These are phyloP conservation scores for Henricia sp. DNA, from an alignment of 53 echinoderm and acorn worm species.

Conservation along the genomic window DNA sequence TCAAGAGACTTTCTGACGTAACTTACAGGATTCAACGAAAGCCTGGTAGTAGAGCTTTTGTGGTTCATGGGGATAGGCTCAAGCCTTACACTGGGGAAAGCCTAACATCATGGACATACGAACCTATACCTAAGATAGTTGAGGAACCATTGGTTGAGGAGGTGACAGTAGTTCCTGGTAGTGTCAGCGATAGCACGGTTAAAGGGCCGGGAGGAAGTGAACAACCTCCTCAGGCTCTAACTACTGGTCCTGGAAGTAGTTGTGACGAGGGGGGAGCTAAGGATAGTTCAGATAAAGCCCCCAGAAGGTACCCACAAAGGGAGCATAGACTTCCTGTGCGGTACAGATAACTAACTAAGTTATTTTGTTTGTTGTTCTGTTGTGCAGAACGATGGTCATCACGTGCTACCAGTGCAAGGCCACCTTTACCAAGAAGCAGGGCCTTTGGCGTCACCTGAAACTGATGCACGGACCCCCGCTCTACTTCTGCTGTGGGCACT, in stretches of 20 bases:
- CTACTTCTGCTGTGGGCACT: neutral
- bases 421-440: constrained; percentile 1
- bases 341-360: neutral
- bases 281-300: neutral
- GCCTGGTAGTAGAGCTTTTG: constrained; percentile 9
- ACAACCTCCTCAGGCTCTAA: neutral
- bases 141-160: neutral
- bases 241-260: neutral
- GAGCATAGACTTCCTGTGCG: no score
- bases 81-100: constrained; percentile 33
- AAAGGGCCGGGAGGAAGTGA: neutral
- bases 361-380: neutral
- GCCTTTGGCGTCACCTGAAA: neutral
- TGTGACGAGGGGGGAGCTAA: neutral
- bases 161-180: neutral
- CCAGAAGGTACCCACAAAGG: neutral
- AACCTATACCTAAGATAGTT: neutral
- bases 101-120: neutral
- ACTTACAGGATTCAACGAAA: constrained; percentile 2
- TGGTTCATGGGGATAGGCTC: constrained; percentile 35
- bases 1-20: constrained; percentile 8
- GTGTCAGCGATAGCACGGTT: neutral
- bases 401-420: neutral
- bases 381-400: neutral
- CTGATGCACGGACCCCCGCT: neutral